These are phyloP conservation scores for Lasioglossum zephyrum DNA, from an alignment of 2,888 invertebrate species.

Conservation along the genomic window DNA sequence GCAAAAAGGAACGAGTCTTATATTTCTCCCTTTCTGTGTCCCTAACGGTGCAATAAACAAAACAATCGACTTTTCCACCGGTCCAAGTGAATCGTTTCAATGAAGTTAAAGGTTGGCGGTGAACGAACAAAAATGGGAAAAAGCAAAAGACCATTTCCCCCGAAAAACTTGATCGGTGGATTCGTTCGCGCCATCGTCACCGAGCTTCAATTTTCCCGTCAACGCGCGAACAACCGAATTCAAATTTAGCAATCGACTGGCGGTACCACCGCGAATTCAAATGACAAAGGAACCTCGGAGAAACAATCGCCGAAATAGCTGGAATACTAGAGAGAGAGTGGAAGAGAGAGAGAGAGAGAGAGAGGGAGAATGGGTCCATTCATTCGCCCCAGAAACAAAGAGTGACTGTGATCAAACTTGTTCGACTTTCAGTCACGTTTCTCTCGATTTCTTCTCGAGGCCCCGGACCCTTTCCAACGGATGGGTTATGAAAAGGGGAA, in stretches of 20 bases:
- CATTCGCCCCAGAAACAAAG: slow-evolving; percentile 11
- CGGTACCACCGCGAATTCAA: background rate
- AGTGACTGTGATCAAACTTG: slow-evolving; percentile 23
- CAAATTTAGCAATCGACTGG: background rate
- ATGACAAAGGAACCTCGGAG: background rate
- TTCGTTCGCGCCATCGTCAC: background rate
- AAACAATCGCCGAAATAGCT: background rate
- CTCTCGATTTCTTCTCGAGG: slow-evolving; percentile 17
- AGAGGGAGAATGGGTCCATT: background rate
- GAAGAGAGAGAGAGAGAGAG: background rate
- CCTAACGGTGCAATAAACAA: too few relatives aligned
- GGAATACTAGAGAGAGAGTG: background rate
- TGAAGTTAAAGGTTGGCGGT: background rate
- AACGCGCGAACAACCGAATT: background rate
- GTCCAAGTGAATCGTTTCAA: background rate
- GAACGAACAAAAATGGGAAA: background rate
- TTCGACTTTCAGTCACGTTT: slow-evolving; percentile 17
- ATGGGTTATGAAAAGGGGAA: slow-evolving; percentile 26
- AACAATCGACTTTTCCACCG: too few relatives aligned
- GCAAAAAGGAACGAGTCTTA: too few relatives aligned
- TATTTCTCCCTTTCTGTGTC: too few relatives aligned
- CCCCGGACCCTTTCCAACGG: background rate
- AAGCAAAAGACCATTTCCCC: background rate
- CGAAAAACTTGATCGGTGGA: background rate
- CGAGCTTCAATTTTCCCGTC: background rate